Conservation (phyloP, 2,888 invertebrate species). For the Macrosiphum euphorbiae region DNA sequence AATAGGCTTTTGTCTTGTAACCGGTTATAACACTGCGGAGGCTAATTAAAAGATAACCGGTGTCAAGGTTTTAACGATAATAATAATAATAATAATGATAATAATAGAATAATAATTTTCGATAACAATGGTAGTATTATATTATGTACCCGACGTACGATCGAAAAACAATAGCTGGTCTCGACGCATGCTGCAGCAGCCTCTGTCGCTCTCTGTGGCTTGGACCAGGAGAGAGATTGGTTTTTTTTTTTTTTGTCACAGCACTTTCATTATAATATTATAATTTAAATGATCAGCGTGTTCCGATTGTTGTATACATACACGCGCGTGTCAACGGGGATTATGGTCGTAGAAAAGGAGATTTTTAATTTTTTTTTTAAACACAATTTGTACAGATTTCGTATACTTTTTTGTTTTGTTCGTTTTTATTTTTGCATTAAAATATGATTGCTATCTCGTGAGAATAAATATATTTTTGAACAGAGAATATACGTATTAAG, state of each 20-base stretch:
- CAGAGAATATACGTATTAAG: neutral
- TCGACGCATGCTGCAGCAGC: neutral
- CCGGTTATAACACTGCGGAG: slow-evolving; percentile 31
- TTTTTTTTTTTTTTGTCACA: neutral
- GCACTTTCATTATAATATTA: neutral
- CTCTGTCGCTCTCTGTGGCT: neutral
- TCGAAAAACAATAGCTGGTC: slow-evolving; percentile 41
- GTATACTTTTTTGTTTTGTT: neutral
- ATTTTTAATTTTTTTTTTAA: neutral
- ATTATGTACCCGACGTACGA: neutral
- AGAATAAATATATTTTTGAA: neutral
- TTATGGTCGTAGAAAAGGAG: neutral
- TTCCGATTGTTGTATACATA: neutral
- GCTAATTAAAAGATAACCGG: slow-evolving; percentile 45
- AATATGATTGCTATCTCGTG: neutral
- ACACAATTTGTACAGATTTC: neutral
- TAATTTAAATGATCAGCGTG: neutral
- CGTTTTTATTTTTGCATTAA: neutral
- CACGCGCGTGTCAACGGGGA: neutral
- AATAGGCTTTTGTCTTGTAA: slow-evolving; percentile 40
- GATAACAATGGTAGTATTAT: slow-evolving; percentile 32
- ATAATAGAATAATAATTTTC: slow-evolving; percentile 46
- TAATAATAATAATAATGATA: neutral
- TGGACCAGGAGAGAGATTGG: neutral
- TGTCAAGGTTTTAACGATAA: slow-evolving; percentile 29